Evolutionary conservation across 2,113 vertebrate genomes (phyloP).

Genomic region (Apteryx mantelli): DNA sequence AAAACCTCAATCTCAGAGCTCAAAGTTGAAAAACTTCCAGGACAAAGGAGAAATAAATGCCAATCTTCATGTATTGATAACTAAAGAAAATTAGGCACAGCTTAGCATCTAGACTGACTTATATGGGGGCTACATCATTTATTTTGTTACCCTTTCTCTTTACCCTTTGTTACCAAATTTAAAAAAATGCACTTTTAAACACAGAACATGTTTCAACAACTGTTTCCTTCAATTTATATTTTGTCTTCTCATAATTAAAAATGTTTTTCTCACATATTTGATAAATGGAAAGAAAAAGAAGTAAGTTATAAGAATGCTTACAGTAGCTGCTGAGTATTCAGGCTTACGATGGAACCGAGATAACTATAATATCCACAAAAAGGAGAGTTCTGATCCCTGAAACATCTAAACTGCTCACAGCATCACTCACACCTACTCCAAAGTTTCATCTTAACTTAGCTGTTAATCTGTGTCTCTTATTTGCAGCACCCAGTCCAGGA

Average conservation of each 20-base stretch:
- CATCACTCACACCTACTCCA: background rate
- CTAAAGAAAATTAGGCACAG: background rate
- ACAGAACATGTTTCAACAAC: background rate
- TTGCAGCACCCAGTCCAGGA: background rate
- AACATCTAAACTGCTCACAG: background rate
- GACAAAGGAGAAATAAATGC: background rate
- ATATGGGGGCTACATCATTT: accelerated
- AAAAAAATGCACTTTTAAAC: background rate
- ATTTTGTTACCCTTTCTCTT: background rate
- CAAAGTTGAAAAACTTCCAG: background rate
- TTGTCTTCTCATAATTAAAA: background rate
- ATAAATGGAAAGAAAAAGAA: background rate
- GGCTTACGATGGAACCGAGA: background rate
- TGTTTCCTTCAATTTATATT: background rate
- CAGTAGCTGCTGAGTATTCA: background rate
- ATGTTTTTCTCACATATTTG: background rate
- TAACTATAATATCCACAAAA: background rate
- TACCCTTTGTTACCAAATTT: background rate
- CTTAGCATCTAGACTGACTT: background rate
- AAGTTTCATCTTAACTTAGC: background rate
- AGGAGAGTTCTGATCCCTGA: background rate
- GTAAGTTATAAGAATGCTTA: background rate
- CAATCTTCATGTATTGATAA: background rate
- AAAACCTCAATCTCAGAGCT: background rate
- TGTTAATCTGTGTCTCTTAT: background rate